A percentile compares a stretch with the other conserved stretches of the same genome.
Conservation (phyloP, 1,140 invertebrate genomes). For the Drosophila azteca region DNA sequence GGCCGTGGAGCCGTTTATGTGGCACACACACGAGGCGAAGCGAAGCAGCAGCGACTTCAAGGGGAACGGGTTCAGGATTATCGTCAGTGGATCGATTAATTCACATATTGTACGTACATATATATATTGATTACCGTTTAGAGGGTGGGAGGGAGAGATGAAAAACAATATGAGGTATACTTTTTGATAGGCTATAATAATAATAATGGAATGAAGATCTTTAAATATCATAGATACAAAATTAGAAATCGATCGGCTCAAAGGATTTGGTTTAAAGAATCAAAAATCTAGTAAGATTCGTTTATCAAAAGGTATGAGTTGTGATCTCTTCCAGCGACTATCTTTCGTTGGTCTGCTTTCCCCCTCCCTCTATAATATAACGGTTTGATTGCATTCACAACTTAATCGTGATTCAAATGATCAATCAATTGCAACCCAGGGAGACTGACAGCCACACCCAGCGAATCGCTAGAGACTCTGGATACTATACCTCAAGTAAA, state of each 20-base stretch:
- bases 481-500: conserved; percentile 29
- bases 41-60: conserved; percentile 7
- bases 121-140: background rate
- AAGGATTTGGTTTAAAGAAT: too few relatives aligned
- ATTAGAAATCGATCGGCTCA: too few relatives aligned
- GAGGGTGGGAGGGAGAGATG: background rate
- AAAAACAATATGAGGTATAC: too few relatives aligned
- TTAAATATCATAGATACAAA: too few relatives aligned
- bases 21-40: background rate
- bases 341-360: too few relatives aligned
- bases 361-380: too few relatives aligned
- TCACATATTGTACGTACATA: too few relatives aligned
- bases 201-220: too few relatives aligned
- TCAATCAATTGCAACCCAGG: conserved; percentile 23
- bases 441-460: conserved; percentile 25
- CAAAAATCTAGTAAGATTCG: too few relatives aligned
- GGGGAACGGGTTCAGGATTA: conserved; percentile 11
- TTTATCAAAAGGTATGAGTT: too few relatives aligned
- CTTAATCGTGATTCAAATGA: conserved; percentile 39
- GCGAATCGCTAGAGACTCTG: background rate
- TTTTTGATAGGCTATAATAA: too few relatives aligned
- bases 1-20: conserved; percentile 34
- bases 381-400: conserved; percentile 20
- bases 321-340: too few relatives aligned
- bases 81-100: background rate